Evolutionary conservation across 2,888 invertebrate species (phyloP).

Genomic region (Theodoxus fluviatilis): DNA sequence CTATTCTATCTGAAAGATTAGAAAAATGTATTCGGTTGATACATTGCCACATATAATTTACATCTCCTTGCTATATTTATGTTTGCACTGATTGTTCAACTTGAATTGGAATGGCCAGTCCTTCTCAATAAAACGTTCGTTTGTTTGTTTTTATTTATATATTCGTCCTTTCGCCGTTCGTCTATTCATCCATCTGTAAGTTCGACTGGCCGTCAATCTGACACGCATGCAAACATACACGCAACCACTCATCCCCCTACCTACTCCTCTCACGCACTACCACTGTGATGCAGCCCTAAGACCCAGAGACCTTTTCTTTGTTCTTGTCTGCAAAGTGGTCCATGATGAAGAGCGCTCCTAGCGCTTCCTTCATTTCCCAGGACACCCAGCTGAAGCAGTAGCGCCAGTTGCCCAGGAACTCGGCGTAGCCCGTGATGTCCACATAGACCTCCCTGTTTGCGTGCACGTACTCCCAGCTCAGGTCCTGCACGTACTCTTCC

Average conservation of each 20-base stretch:
- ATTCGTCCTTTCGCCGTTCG: too few relatives aligned
- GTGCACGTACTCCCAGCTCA: constrained; percentile 67
- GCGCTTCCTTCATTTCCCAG: constrained; percentile 42
- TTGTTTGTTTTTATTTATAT: too few relatives aligned
- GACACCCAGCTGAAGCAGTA: constrained; percentile 48
- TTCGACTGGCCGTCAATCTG: neutral
- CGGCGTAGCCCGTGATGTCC: constrained; percentile 39
- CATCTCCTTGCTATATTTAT: too few relatives aligned
- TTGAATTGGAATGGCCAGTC: too few relatives aligned
- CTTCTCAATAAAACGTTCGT: too few relatives aligned
- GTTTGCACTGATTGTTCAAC: too few relatives aligned
- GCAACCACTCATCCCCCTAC: neutral
- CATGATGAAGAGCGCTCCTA: constrained; percentile 47
- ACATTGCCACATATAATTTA: too few relatives aligned
- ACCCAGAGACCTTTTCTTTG: constrained; percentile 44
- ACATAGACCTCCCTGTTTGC: constrained; percentile 50
- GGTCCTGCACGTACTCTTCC: constrained; percentile 69
- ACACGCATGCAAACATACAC: constrained; percentile 1
- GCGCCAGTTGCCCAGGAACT: constrained; percentile 46
- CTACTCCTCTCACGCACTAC: neutral
- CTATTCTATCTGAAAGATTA: too few relatives aligned
- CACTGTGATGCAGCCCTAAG: neutral
- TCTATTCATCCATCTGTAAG: neutral
- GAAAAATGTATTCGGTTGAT: too few relatives aligned
- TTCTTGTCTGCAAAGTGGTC: constrained; percentile 48